Conservation (phyloP, 1,140 invertebrate species). For the Aplysia californica region DNA sequence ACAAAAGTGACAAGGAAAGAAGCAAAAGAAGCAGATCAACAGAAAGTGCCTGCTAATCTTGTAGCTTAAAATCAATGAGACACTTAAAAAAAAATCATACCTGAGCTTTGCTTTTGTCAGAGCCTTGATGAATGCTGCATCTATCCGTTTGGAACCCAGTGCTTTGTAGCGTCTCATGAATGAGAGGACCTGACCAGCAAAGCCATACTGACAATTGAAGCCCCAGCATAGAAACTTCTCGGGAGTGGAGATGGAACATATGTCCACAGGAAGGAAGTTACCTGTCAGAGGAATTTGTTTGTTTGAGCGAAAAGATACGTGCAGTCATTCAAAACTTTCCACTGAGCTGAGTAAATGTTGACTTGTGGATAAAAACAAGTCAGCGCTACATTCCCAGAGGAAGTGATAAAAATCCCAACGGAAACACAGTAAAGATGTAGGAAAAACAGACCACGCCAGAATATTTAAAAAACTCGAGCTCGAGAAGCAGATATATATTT, state of each 20-base stretch:
- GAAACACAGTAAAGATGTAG: neutral
- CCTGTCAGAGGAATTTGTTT: conserved; percentile 38
- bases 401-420: too few relatives aligned
- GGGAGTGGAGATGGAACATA: conserved; percentile 52
- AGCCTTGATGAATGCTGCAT: conserved; percentile 60
- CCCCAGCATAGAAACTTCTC: conserved; percentile 56
- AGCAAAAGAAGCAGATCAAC: too few relatives aligned
- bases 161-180: conserved; percentile 49
- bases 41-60: too few relatives aligned
- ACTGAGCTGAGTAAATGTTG: too few relatives aligned
- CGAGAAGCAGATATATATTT: too few relatives aligned
- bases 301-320: neutral
- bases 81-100: conserved; percentile 41
- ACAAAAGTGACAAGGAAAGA: too few relatives aligned
- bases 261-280: conserved; percentile 49
- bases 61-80: too few relatives aligned
- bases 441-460: neutral
- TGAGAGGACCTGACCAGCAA: conserved; percentile 57
- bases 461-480: too few relatives aligned
- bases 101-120: conserved; percentile 61
- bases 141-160: conserved; percentile 53
- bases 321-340: neutral
- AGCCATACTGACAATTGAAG: conserved; percentile 64
- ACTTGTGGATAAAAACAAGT: too few relatives aligned
- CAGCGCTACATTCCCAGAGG: too few relatives aligned